Evolutionary conservation across 64 coral and sea anemone genomes (phyloP), one percentile per base, ranked within the genome.

Genomic region (Dendronephthya gigantea): DNA sequence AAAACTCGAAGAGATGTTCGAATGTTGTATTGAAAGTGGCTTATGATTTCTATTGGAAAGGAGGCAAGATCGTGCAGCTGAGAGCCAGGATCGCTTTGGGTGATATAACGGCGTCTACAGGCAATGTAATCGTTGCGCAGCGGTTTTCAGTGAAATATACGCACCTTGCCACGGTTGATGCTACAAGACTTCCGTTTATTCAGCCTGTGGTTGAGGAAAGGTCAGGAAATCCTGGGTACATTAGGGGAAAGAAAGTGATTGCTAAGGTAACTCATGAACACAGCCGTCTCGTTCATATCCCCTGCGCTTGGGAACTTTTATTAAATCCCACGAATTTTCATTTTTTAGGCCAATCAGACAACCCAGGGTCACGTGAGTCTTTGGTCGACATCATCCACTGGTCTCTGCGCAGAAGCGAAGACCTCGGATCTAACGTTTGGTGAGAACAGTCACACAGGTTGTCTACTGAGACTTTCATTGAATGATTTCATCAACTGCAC

Each of bases 201-300:
- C 32, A 35, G 2, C 32, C 36, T 17, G 16, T 29, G 32, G 72
- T 79, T 1, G 36, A 39, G 29, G 30, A 34, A 35, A 79, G 72
- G 72, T 79, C 72, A 15, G 72, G 72, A 33, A 79, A 79, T 79
- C 72, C 72, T 33, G 72, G 72, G 72, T 79, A 79, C 72, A 36
- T 79, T 3, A 29, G 9, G 1, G 72, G 72, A 79, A 79, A 39
- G 36, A 79, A 79, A 9, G 72, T 79, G 30, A 36, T 79, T 36
- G 72, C 72, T 36, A 79, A 79, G 29, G 25, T 27, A 6, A 23
- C 7, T 7, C 19, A 62, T 7, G 55, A 23, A 62, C 55, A 62
- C n/a, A n/a, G n/a, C n/a, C n/a, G n/a, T n/a, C n/a, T n/a, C n/a
- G n/a, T n/a, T n/a, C n/a, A n/a, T n/a, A n/a, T n/a, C n/a, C n/a